These are phyloP conservation scores for Manis javanica DNA, from an alignment of 2,797 vertebrate species.

Conservation along the genomic window DNA sequence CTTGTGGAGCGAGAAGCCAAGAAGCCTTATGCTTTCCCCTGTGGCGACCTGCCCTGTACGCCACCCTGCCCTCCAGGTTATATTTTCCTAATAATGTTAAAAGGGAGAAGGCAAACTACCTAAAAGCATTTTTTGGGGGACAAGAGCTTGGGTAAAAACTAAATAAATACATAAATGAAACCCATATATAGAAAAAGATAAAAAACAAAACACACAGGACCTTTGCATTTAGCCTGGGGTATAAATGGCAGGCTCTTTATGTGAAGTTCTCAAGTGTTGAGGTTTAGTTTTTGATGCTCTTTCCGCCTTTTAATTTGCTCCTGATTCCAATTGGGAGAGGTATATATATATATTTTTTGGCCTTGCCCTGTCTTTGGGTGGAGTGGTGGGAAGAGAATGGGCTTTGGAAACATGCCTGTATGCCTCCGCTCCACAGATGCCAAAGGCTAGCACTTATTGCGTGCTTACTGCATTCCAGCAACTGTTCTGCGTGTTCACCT, in stretches of 20 bases:
- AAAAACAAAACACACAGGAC: neutral
- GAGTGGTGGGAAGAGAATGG: fast-evolving
- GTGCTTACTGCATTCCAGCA: fast-evolving
- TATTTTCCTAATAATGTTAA: neutral
- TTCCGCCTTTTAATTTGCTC: neutral
- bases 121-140: neutral
- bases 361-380: neutral
- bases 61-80: neutral
- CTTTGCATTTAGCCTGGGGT: neutral
- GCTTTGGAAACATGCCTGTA: fast-evolving
- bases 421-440: fast-evolving
- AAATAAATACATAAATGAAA: constrained; percentile 21
- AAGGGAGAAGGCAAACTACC: neutral
- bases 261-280: fast-evolving
- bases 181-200: neutral
- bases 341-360: too few relatives aligned
- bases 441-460: fast-evolving
- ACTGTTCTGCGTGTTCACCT: too few relatives aligned
- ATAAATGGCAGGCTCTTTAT: neutral
- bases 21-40: neutral
- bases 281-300: neutral
- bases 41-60: neutral
- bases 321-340: neutral
- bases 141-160: neutral
- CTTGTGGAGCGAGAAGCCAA: fast-evolving